Base-by-base conservation (phyloP, 2,113 vertebrate genomes). In the Pedionomus torquatus region DNA sequence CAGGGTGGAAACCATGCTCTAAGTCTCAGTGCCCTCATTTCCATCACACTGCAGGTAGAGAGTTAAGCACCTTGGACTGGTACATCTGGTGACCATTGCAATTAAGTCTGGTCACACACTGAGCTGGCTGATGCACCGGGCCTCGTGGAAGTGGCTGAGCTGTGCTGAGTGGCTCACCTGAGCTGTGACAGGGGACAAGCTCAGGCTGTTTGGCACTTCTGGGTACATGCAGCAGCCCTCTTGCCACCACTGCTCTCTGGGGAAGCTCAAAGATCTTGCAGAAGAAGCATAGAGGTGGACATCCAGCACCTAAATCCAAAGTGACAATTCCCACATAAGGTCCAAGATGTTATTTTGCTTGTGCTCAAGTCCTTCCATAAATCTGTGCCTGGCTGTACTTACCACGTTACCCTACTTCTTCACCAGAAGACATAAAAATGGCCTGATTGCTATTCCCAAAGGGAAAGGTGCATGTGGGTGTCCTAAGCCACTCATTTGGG, bases 381-480 rank as follows among this genome's bases (percentile, higher is more conserved):
- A 5, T 12, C 33, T 55, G 6, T 43, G 15, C 57, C 48, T 44
- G 46, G 23, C 35, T 77, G 39, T 69, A 28, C 23, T 46, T 66
- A 33, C 46, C 16, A 26, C 0, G 0, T 80, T 46, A 66, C 24
- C 46, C 37, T 15, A 35, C 31, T 57, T 60, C 57, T 61, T 26
- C 65, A 43, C 14, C 19, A 44, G 37, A 37, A 48, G 48, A 33
- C 11, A 52, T 4, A 52, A 57, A 75, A 58, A 17, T 5, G 13
- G 54, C 31, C 25, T 69, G 74, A 41, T 5, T 69, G 31, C 39
- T 43, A 9, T 17, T 82, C 23, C 48, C 33, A 48, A 21, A 64
- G 28, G 13, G 37, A 24, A 68, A 85, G n/a, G 16, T 48, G 64
- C 48, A 60, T 0, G 1, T 0, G 1, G 17, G 10, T 17, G 20